Conservation (phyloP, 1,140 invertebrate genomes). For the Brachionus rotundiformis region DNA sequence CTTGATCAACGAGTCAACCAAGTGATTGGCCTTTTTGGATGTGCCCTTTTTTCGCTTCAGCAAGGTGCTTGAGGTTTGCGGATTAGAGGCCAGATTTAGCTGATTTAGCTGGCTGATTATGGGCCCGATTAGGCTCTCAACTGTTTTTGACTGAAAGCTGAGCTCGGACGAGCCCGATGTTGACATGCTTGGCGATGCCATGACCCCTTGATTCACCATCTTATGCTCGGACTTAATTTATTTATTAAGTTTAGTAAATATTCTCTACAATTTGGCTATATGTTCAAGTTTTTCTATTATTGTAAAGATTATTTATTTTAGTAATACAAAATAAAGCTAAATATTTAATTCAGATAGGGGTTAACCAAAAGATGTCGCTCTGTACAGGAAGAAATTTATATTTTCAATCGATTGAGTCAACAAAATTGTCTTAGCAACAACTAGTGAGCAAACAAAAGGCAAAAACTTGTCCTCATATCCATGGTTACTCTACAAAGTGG, state of each 20-base stretch:
- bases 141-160: constrained; percentile 34
- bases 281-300: not conserved
- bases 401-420: not conserved
- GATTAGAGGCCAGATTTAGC: not conserved
- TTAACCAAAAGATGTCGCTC: not conserved
- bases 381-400: not conserved
- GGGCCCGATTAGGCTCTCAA: not conserved
- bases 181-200: not conserved
- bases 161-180: constrained; percentile 12
- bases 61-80: not conserved
- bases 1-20: constrained; percentile 34
- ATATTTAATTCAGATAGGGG: too few species aligned
- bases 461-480: not conserved
- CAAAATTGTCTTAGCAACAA: not conserved
- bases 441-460: too few species aligned
- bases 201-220: constrained; percentile 23
- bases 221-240: not conserved
- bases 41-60: constrained; percentile 21
- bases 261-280: not conserved
- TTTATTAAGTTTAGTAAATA: not conserved
- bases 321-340: not conserved
- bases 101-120: constrained; percentile 38
- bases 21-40: constrained; percentile 25
- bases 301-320: not conserved
- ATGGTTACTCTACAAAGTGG: not conserved